Evolutionary conservation across 2,888 invertebrate genomes (phyloP).

Genomic region (Cosmopolites sordidus): DNA sequence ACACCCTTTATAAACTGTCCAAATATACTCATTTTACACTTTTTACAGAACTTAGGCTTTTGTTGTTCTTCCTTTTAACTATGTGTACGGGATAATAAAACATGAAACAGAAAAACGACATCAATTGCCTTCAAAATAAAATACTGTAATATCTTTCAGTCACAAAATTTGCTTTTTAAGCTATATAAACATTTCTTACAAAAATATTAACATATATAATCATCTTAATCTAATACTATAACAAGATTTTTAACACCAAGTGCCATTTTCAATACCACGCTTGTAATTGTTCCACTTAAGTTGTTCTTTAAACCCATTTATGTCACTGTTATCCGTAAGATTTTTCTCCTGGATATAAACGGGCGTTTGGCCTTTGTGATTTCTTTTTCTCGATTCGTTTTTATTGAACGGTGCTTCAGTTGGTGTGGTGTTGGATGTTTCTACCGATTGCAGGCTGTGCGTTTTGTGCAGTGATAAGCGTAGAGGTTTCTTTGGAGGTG

Average conservation of each 20-base stretch:
- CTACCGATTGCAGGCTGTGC: conserved; percentile 73
- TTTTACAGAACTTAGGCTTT: no score
- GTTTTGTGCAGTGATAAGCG: conserved; percentile 79
- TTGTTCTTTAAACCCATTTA: conserved; percentile 25
- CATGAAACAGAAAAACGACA: no score
- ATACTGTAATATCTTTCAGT: neutral
- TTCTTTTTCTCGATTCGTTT: conserved; percentile 56
- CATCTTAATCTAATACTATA: neutral
- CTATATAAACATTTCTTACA: neutral
- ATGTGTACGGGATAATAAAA: no score
- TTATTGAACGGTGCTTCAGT: conserved; percentile 36
- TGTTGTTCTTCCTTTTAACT: no score
- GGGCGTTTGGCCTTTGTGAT: conserved; percentile 52
- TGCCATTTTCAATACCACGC: conserved; percentile 35
- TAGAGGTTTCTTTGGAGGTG: conserved; percentile 81
- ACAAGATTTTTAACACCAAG: conserved; percentile 38
- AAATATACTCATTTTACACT: no score
- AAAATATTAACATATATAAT: neutral
- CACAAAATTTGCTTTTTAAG: conserved; percentile 6
- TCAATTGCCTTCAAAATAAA: no score
- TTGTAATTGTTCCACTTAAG: conserved; percentile 30
- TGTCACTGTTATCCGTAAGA: conserved; percentile 26
- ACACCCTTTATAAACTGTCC: no score
- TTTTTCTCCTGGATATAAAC: conserved; percentile 12
- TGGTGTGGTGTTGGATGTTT: conserved; percentile 41